Conservation (phyloP, 2,113 vertebrate genomes). For the Stictonetta naevosa region DNA sequence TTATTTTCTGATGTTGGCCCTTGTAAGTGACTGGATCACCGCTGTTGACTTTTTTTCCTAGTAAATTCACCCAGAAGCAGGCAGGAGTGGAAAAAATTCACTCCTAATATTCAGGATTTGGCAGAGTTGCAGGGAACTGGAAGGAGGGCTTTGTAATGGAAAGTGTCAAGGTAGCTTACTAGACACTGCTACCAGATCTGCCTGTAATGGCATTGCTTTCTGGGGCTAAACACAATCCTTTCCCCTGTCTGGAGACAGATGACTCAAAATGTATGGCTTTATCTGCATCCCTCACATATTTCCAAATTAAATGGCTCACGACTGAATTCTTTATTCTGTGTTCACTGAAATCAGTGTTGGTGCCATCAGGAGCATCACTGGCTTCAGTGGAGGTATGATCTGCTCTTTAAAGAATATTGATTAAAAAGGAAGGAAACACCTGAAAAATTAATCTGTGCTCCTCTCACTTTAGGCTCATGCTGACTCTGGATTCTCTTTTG, state of each 20-base stretch:
- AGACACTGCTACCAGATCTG: background rate
- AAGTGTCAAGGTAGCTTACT: background rate
- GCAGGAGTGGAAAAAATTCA: background rate
- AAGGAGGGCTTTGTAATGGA: background rate
- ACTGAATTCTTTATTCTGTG: background rate
- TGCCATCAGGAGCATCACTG: background rate
- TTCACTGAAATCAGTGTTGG: background rate
- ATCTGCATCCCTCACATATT: background rate
- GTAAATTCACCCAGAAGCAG: background rate
- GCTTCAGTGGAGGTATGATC: background rate
- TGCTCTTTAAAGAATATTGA: background rate
- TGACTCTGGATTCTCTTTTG: conserved; percentile 78
- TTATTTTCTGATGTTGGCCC: background rate
- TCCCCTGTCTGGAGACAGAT: background rate
- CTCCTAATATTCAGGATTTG: background rate
- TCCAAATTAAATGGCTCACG: rapidly evolving
- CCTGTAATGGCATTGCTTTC: background rate
- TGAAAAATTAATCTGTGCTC: background rate
- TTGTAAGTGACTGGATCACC: background rate
- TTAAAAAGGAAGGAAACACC: background rate
- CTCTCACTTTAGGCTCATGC: conserved; percentile 83
- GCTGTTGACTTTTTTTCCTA: background rate
- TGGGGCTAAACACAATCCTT: background rate
- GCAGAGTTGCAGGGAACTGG: background rate
- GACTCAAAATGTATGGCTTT: background rate